Evolutionary conservation across 2,888 invertebrate species (phyloP), one percentile per base, ranked within the genome.

Genomic region (Leptinotarsa rubiginosa): DNA sequence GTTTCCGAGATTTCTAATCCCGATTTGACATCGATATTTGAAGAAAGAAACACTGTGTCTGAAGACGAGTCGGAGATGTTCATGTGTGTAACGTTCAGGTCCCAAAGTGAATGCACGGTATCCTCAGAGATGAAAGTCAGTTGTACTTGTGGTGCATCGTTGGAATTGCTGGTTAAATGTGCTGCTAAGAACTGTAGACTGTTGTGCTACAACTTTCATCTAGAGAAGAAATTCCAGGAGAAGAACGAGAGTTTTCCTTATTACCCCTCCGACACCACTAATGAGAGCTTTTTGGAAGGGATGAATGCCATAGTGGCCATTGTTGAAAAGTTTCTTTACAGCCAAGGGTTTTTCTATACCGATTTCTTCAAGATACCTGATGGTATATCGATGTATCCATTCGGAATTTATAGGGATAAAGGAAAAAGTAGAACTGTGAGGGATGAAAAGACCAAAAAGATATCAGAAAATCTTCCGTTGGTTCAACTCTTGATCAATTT

Each of bases 261-360:
- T 25, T 87, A 85, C 75, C 86, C 86, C 7, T 13, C 52, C 0
- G 73, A 75, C 0, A 41, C 74, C 12, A 73, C 82, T 41, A 59
- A 77, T 1, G 75, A 73, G 1, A 75, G 72, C 1, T 83, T 83
- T 62, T 83, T 81, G 5, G 69, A 75, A 7, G 79, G 85, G 56
- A 82, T 88, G 83, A 75, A 80, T 13, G 75, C 77, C 56, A 79
- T 85, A 1, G 47, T 84, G 16, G 72, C 78, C 1, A 82, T 83
- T 0, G 81, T 87, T 0, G 89, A 89, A 79, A 80, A 85, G 54
- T 89, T 89, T 88, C 47, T 89, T 1, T 88, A 76, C 65, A 78
- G 80, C 20, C 86, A 87, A 83, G 83, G 85, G 2, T 86, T 85
- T 69, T 83, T 79, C 65, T 77, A 76, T 31, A 81, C 75, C 10